Evolutionary conservation across 2,113 vertebrate species (phyloP), one percentile per base, ranked within the genome.

Genomic region (Pungitius pungitius): DNA sequence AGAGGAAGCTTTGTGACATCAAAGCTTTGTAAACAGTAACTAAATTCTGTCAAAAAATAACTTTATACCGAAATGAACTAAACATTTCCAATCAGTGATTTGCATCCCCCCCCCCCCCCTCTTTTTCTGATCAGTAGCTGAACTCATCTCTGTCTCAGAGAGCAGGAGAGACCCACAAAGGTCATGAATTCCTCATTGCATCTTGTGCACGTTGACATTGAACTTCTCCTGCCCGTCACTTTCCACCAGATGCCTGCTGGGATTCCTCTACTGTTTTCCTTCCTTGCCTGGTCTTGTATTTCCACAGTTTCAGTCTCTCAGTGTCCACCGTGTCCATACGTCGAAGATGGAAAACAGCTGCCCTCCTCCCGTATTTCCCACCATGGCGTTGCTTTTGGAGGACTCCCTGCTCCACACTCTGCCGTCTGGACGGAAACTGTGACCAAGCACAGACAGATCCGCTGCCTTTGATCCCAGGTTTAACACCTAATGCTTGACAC

Each of bases 341-440:
- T 77, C 77, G 26, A 61, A 77, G 75, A 87, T 78, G 81, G 83
- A 87, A 91, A 91, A 79, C 88, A 89, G 64, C 78, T 89, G 85
- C 52, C 39, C 13, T 39, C 57, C 30, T 69, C 26, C 58, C 71
- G 67, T 73, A 73, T 86, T 89, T 89, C 83, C 75, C 83, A 80
- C 85, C 73, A 77, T 82, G 37, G 57, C 13, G 0, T 63, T 37
- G 56, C 45, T 58, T 69, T 76, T 78, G 85, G 77, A 64, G 47
- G 51, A 74, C 78, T 80, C 72, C 65, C 33, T 2, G 33, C 42
- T 69, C 61, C 49, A 65, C 73, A 24, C 56, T 75, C 56, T 55
- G 63, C 69, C 17, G 82, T 91, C 84, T 88, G 78, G 63, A 78
- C 20, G 76, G 87, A 87, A 88, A 89, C 81, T 52, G 42, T 80